Conservation (phyloP, 2,113 vertebrate species). For the Tauraco erythrolophus region DNA sequence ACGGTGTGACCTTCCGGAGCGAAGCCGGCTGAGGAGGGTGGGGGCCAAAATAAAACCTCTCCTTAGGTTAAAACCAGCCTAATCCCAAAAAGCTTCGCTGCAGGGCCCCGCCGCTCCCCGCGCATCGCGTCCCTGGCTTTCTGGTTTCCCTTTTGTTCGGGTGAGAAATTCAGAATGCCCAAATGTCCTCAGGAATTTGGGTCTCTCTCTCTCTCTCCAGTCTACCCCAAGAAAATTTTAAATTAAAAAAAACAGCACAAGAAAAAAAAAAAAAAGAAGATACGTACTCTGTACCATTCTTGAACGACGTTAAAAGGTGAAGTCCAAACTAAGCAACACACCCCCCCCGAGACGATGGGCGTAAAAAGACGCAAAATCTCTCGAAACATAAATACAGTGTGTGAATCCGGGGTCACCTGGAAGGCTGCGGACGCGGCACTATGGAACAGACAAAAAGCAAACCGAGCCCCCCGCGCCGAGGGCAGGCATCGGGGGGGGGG, state of each 20-base stretch:
- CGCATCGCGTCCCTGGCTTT: rapidly evolving
- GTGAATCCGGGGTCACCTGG: constrained; percentile 19
- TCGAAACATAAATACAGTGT: constrained; percentile 66
- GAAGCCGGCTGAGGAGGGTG: background rate
- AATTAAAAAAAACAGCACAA: background rate
- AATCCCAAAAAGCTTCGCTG: rapidly evolving
- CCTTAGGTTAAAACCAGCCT: background rate
- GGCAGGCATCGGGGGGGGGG: too few species aligned
- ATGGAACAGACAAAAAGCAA: constrained; percentile 52
- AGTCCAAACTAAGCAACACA: background rate
- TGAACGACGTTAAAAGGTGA: background rate
- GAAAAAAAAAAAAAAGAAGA: background rate
- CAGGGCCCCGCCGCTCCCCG: background rate
- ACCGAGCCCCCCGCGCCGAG: background rate
- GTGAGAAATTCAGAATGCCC: background rate
- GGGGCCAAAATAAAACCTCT: background rate
- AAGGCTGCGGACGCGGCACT: background rate
- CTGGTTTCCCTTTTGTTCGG: background rate
- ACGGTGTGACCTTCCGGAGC: background rate
- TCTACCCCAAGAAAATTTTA: background rate
- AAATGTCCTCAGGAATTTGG: background rate
- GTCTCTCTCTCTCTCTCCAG: constrained; percentile 15
- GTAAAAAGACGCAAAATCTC: constrained; percentile 34
- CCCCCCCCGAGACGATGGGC: background rate
- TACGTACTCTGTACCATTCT: background rate